Evolutionary conservation across 1,140 invertebrate species (phyloP), one percentile per base, ranked within the genome.

Genomic region (Cyclina sinensis): DNA sequence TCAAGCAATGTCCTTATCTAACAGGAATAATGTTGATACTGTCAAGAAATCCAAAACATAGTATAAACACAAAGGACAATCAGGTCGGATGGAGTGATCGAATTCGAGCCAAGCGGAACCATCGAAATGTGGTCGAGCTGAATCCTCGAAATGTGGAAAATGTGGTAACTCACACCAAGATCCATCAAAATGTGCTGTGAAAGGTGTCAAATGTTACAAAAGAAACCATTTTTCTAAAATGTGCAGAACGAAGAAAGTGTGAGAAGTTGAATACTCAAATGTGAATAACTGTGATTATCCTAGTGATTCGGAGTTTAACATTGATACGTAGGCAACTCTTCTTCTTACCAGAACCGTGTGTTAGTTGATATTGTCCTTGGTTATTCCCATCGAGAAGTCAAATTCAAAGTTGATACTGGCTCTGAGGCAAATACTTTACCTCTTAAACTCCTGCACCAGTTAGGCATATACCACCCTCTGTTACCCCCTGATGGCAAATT

Each of bases 341-440:
- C 21, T 46, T 3, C 18, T 18, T 39, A 18, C 46, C 5, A 30
- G 4, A 30, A 78, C 18, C 37, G 43, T 46, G 37, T 30, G 7
- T 30, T 78, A 46, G 73, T 48, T 4, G 18, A 37, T 46, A 3
- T 78, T 35, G 5, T 30, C 37, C 37, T 78, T 43, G 37, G 43
- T 24, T 24, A 14, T 21, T 37, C 32, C 32, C 4, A 78, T 5
- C 21, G 35, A 12, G 11, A 9, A 11, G 37, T 46, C 3, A 78
- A 48, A 24, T 65, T 86, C 21, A 89, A 91, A 79, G 21, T 84
- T 4, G 90, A 84, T 27, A 81, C 86, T 35, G 90, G 86, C 18
- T 14, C 70, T n/a, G 51, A 74, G 32, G 82, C 30, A 16, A 90
- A 89, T 65, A 82, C 86, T 27, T 48, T 90, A 12, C 46, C 76